Conservation (phyloP, 2,113 vertebrate genomes). For the Ariopsis seemanni region DNA sequence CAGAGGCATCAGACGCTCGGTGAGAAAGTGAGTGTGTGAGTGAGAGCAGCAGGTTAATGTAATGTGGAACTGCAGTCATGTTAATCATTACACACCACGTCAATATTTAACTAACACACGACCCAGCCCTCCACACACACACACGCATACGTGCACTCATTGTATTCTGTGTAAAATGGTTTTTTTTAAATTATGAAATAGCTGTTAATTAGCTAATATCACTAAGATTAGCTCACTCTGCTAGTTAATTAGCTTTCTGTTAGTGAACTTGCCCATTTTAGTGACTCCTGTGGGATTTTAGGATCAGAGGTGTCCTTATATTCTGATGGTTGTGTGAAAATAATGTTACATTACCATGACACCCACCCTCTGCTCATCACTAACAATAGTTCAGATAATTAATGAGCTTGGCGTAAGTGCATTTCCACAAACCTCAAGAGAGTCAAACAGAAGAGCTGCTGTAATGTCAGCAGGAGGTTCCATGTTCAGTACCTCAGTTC, state of each 20-base stretch:
- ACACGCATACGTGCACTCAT: constrained; percentile 38
- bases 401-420: too few species aligned
- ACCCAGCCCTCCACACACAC: constrained; percentile 71
- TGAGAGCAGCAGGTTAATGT: constrained; percentile 69
- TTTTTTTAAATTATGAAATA: too few species aligned
- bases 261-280: not conserved
- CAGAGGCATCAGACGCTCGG: not conserved
- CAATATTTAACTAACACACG: constrained; percentile 76
- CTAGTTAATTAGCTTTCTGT: not conserved
- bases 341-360: not conserved
- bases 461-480: too few species aligned
- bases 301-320: not conserved
- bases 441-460: too few species aligned
- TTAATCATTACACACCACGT: constrained; percentile 77
- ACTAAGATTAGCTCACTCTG: not conserved
- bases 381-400: not conserved
- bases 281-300: not conserved
- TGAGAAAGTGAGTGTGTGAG: constrained; percentile 24
- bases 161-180: not conserved
- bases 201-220: not conserved
- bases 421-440: too few species aligned
- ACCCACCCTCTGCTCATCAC: not conserved
- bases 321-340: not conserved
- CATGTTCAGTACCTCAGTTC: too few species aligned
- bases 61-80: constrained; percentile 64